Conservation (phyloP, 2,888 invertebrate species). For the Rhodophaea formosa region DNA sequence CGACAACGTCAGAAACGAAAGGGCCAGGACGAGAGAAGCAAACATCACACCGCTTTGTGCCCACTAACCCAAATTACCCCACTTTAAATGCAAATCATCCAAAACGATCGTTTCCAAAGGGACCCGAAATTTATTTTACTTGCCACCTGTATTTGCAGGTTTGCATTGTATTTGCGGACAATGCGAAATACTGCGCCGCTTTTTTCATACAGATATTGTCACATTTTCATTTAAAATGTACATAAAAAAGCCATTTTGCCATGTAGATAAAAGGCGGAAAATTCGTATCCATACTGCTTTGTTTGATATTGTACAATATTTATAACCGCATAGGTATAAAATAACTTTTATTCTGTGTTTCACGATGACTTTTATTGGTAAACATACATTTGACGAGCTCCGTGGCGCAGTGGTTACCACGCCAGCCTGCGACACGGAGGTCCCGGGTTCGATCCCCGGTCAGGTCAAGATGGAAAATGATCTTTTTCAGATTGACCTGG, state of each 20-base stretch:
- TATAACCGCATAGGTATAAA: background rate
- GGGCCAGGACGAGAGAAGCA: slow-evolving; percentile 34
- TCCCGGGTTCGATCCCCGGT: no score
- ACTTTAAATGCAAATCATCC: slow-evolving; percentile 72
- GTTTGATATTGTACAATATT: background rate
- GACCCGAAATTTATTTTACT: slow-evolving; percentile 37
- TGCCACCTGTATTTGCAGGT: slow-evolving; percentile 26
- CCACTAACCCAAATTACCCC: slow-evolving; percentile 59
- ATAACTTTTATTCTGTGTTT: background rate
- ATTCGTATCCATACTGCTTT: background rate
- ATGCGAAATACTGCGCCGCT: background rate
- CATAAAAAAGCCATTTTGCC: background rate
- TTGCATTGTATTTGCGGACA: background rate
- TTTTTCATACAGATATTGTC: background rate
- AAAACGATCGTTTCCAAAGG: slow-evolving; percentile 40
- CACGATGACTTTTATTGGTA: no score
- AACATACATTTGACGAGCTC: no score
- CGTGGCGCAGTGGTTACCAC: no score
- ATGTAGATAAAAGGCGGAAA: background rate
- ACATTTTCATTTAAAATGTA: slow-evolving; percentile 2
- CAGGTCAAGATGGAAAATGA: no score
- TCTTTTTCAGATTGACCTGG: no score
- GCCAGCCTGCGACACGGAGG: no score
- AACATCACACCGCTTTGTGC: slow-evolving; percentile 45
- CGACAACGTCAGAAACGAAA: slow-evolving; percentile 26